Percentiles rank a stretch among this genome's conserved stretches.
These are phyloP conservation scores for Mythimna ferrago DNA, from an alignment of 2,888 invertebrate genomes.

Conservation along the genomic window DNA sequence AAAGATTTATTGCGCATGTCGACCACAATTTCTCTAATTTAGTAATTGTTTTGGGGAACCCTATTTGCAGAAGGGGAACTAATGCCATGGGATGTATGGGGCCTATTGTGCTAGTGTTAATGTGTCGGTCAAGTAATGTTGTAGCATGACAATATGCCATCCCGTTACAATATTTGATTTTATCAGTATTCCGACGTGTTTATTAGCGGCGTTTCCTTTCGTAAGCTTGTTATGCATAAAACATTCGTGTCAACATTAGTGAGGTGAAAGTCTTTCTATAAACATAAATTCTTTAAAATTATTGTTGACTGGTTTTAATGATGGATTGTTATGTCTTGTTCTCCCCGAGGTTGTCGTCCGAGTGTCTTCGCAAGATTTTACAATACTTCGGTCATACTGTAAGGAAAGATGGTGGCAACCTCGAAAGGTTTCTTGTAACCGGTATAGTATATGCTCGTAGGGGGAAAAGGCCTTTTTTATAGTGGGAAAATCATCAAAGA, in stretches of 20 bases:
- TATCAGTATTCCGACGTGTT: conserved; percentile 50
- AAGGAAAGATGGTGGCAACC: too few species aligned
- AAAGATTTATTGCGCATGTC: conserved; percentile 70
- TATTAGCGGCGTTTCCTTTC: conserved; percentile 51
- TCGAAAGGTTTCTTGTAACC: too few species aligned
- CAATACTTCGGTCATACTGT: too few species aligned
- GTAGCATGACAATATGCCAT: conserved; percentile 53
- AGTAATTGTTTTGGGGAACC: conserved; percentile 67
- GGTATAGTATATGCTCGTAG: too few species aligned
- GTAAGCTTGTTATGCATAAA: conserved; percentile 50
- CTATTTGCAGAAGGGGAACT: conserved; percentile 57
- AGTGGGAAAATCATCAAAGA: too few species aligned
- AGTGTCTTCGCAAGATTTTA: too few species aligned
- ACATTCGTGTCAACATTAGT: conserved; percentile 38
- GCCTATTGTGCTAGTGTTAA: conserved; percentile 56
- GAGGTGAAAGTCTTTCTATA: conserved; percentile 28
- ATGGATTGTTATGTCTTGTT: not conserved
- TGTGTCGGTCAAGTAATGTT: conserved; percentile 55
- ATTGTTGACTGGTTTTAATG: conserved; percentile 25
- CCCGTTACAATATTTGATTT: conserved; percentile 48
- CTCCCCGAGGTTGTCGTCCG: too few species aligned
- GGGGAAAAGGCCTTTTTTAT: too few species aligned
- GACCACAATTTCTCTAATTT: conserved; percentile 68
- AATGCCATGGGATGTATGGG: conserved; percentile 40
- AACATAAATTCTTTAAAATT: not conserved